Base-by-base conservation (phyloP, 2,797 vertebrate genomes). In the Sebastes goodei region DNA sequence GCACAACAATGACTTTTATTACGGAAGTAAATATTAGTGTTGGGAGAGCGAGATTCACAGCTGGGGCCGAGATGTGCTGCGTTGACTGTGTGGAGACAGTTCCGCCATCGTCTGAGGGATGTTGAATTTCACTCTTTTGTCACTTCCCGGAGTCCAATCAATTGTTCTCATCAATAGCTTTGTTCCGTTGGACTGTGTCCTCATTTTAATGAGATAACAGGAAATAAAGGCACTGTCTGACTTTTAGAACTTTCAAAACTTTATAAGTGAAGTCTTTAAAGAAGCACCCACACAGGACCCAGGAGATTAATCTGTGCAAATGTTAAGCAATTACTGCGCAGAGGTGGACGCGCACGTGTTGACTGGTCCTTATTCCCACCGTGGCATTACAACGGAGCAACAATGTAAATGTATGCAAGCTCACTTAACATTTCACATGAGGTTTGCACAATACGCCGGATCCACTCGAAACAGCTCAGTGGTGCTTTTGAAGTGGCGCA, bases 21-120 rank as follows among this genome's bases (percentile, higher is more conserved):
- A 81, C 71, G 73, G 81, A 88, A 74, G 88, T 93, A 90, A 93
- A 94, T 92, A 92, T 92, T 91, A 92, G 84, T 73, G 83, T 77
- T 83, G 85, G 74, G 32, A 64, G 70, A 32, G 78, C 1, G 38
- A 68, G 79, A 82, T 67, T 81, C 88, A 82, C 86, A 87, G 90
- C 87, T 74, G 77, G 38, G 57, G 65, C 53, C 2, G 53, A 67
- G 66, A 27, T 55, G 23, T 53, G 80, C 46, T 0, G 56, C 4
- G 30, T 76, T n/a, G 56, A 77, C 67, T 76, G 64, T n/a, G 69
- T 52, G 59, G 0, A 76, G 79, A 86, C 52, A 68, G 66, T 23
- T 6, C 35, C 6, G 0, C 61, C 57, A 76, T 76, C 3, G 15
- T 86, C 67, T 12, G 21, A 57, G 63, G 63, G 70, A 73, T 23